A percentile compares a stretch with the other conserved stretches of the same genome.
These are phyloP conservation scores for Pogonognathellus flavescens DNA, from an alignment of 1,140 invertebrate species.

Conservation along the genomic window DNA sequence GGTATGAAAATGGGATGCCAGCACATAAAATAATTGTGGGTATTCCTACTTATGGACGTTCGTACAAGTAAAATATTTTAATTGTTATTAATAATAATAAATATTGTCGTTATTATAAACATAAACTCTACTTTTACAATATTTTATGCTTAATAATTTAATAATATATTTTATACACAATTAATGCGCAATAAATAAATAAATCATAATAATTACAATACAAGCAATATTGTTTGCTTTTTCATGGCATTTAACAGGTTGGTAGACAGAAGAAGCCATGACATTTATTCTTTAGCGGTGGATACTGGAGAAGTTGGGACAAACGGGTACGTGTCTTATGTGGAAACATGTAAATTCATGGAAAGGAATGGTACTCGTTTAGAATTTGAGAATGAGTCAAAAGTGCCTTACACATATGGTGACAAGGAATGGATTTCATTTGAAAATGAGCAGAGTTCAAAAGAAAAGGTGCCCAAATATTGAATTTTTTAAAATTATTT, in stretches of 20 bases:
- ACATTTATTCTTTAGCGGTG: constrained; percentile 79
- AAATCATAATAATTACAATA: too few relatives aligned
- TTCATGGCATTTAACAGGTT: constrained; percentile 73
- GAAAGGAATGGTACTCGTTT: constrained; percentile 71
- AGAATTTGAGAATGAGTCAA: constrained; percentile 78
- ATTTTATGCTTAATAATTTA: background rate
- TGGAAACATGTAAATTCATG: constrained; percentile 79
- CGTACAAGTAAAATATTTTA: constrained; percentile 75
- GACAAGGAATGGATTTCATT: constrained; percentile 89
- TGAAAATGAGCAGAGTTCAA: constrained; percentile 82
- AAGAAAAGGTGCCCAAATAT: constrained; percentile 77
- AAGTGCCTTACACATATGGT: constrained; percentile 84
- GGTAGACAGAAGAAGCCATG: constrained; percentile 77
- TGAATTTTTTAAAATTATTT: background rate
- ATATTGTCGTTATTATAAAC: constrained; percentile 9
- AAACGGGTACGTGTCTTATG: constrained; percentile 81
- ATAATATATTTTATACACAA: too few relatives aligned
- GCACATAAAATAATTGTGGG: constrained; percentile 87
- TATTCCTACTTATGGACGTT: constrained; percentile 90
- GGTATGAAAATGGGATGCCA: constrained; percentile 84
- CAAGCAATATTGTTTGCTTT: background rate
- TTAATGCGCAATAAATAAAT: too few relatives aligned
- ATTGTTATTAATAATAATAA: constrained; percentile 24
- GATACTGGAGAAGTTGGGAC: constrained; percentile 77
- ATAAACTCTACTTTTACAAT: background rate